phyloP scores from a whole-genome alignment of 2,888 invertebrate genomes.

The Willowsia nigromaculata region DNA sequence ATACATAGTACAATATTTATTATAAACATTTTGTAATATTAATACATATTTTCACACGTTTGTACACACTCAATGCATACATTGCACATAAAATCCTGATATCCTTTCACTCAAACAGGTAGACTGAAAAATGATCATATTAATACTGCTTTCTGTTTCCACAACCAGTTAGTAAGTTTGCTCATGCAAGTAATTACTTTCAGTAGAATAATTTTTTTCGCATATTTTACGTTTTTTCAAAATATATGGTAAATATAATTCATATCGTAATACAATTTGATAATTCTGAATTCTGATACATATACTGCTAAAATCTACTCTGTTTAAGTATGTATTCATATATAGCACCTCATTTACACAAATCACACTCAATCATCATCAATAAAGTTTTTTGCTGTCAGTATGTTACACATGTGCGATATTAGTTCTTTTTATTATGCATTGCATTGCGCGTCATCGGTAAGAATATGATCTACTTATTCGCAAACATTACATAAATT shows the following conservation, averaged over 20 bases:
- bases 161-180: background rate
- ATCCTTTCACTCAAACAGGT: background rate
- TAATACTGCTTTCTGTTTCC: background rate
- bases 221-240: background rate
- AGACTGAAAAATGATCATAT: background rate
- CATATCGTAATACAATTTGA: background rate
- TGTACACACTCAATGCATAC: background rate
- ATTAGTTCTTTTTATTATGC: background rate
- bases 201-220: background rate
- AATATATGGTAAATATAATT: background rate
- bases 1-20: background rate
- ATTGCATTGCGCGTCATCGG: background rate
- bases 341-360: constrained; percentile 9
- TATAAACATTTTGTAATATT: background rate
- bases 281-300: background rate
- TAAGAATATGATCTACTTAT: background rate
- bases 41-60: background rate
- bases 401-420: background rate
- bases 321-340: background rate
- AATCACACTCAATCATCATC: background rate
- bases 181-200: constrained; percentile 10
- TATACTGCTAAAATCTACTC: too few relatives aligned
- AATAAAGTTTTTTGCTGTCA: background rate
- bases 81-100: background rate
- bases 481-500: too few relatives aligned